Percentiles rank a stretch among this genome's conserved stretches.
Conservation (phyloP, 2,113 vertebrate species). For the Melanerpes formicivorus region DNA sequence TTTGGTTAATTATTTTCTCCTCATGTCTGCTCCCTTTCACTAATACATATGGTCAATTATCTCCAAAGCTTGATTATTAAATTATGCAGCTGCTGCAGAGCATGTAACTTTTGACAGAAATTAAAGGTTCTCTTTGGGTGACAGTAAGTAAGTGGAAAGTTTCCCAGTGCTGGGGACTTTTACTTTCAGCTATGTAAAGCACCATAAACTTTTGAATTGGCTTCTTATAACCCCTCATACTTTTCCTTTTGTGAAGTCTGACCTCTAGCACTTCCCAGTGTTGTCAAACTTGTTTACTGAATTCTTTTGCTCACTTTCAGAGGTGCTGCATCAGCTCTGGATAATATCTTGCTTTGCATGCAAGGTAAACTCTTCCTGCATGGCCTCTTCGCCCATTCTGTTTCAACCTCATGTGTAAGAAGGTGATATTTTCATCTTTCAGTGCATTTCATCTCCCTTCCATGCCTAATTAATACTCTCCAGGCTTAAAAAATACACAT, state of each 20-base stretch:
- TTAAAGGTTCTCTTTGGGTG: not conserved
- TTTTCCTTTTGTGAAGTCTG: not conserved
- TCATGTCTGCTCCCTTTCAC: not conserved
- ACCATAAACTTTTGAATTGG: not conserved
- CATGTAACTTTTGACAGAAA: rapidly evolving
- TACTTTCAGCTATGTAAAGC: not conserved
- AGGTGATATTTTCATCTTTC: not conserved
- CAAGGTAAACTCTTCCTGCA: not conserved
- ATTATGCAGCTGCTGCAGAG: not conserved
- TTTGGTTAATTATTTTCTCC: constrained; percentile 41
- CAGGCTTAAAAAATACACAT: not conserved
- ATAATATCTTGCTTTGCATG: rapidly evolving
- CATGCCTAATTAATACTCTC: not conserved
- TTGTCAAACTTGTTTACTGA: not conserved
- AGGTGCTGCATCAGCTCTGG: not conserved
- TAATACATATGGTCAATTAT: not conserved
- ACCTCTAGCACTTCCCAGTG: constrained; percentile 1
- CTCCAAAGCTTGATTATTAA: not conserved
- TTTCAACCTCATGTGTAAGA: not conserved
- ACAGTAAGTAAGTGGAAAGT: not conserved
- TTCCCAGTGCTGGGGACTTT: not conserved
- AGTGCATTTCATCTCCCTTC: not conserved
- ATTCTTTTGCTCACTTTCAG: not conserved
- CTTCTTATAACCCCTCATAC: not conserved
- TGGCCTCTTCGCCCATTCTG: not conserved